Base-by-base conservation (phyloP, 2,113 vertebrate species). In the Lutjanus erythropterus region DNA sequence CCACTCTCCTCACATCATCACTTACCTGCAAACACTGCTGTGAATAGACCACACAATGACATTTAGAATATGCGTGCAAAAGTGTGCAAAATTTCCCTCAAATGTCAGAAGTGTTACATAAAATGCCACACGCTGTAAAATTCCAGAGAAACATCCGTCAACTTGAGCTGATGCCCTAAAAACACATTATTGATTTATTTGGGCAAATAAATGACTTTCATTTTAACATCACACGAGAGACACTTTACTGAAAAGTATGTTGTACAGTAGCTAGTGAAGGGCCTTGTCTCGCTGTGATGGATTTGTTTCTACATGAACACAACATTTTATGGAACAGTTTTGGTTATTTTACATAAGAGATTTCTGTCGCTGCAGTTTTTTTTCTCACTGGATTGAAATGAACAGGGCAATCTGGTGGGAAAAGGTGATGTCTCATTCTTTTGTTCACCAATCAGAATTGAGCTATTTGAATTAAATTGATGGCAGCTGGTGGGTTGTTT, bases 71-170 rank as follows among this genome's bases (percentile, higher is more conserved):
- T 41, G 59, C 58, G 85, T 47, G 53, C 27, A 31, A 60, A 83
- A 90, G 65, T 53, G 14, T 53, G 23, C 23, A 53, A 16, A 29
- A 91, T 92, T 88, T 82, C 47, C 64, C 62, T 80, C 15, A 92
- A 93, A 93, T 93, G 87, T 85, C 90, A 92, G 65, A 60, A 81
- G 67, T 50, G 75, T 80, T 62, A 44, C 29, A 75, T 80, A 65
- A 85, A 83, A 86, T 16, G 37, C 19, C 65, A 70, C 60, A 58
- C 56, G 47, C 27, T 41, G 9, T 71, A 69, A 31, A 75, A 84
- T 66, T 80, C 29, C n/a, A 71, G 35, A 61, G 70, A 75, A 31
- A 23, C 37, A 77, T 73, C 37, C 61, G 58, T 86, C 58, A 83
- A 25, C 35, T 31, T 70, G 39, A 78, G 47, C 41, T 2, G 55